These are phyloP conservation scores for Helostoma temminkii DNA, from an alignment of 2,797 vertebrate genomes.

Conservation along the genomic window DNA sequence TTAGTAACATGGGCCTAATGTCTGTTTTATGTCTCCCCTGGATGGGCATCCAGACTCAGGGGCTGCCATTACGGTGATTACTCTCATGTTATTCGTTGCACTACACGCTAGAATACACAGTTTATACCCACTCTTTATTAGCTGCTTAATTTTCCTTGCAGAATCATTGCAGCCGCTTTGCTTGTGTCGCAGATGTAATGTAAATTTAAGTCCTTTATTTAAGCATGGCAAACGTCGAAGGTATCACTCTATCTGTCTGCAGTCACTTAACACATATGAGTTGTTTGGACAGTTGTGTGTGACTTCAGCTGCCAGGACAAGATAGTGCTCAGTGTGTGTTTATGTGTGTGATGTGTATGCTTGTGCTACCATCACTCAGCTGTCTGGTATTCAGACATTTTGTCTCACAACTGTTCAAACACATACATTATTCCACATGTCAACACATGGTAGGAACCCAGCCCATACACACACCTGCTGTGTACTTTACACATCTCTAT, in stretches of 20 bases:
- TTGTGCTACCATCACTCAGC: conserved; percentile 49
- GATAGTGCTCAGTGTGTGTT: conserved; percentile 38
- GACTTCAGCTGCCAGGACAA: conserved; percentile 35
- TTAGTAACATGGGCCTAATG: conserved; percentile 38
- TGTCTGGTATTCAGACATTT: conserved; percentile 39
- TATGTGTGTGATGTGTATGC: conserved; percentile 28
- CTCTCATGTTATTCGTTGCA: conserved; percentile 20
- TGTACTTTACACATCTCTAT: conserved; percentile 31
- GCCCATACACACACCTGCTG: conserved; percentile 13
- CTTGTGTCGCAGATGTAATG: neutral
- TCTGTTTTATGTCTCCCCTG: conserved; percentile 52
- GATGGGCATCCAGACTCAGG: conserved; percentile 39
- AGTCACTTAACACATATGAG: conserved; percentile 26
- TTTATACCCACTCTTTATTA: conserved; percentile 26
- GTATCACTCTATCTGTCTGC: neutral
- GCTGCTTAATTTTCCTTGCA: conserved; percentile 25
- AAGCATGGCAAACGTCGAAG: neutral
- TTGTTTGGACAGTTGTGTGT: conserved; percentile 35
- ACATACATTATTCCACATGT: conserved; percentile 69
- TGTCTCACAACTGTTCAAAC: conserved; percentile 58
- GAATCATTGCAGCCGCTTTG: conserved; percentile 12
- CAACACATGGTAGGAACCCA: conserved; percentile 57
- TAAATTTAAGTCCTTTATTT: neutral
- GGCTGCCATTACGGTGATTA: conserved; percentile 33
- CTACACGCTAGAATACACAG: conserved; percentile 62